Percentiles rank a stretch among this genome's conserved stretches.
Conservation (phyloP, 2,113 vertebrate genomes). For the Myotis davidii region DNA sequence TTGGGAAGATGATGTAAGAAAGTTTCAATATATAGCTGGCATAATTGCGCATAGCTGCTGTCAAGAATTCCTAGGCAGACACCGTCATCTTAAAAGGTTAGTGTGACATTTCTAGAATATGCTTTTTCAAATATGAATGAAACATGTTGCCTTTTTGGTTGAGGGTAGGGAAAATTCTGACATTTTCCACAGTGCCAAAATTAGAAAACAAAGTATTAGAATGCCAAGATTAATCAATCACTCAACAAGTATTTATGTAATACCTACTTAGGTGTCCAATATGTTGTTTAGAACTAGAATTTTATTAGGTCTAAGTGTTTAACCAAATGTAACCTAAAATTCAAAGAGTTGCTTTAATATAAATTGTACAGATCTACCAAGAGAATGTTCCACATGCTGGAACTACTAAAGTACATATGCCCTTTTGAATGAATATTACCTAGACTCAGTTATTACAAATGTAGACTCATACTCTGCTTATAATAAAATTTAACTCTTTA, state of each 20-base stretch:
- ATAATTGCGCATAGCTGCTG: slow-evolving; percentile 76
- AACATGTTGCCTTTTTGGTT: slow-evolving; percentile 77
- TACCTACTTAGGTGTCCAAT: slow-evolving; percentile 17
- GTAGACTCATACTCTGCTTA: not conserved
- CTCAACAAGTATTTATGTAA: slow-evolving; percentile 54
- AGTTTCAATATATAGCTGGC: slow-evolving; percentile 66
- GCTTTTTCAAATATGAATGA: slow-evolving; percentile 81
- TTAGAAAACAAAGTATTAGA: slow-evolving; percentile 77
- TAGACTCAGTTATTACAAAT: not conserved
- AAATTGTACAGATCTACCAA: not conserved
- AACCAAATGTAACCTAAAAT: slow-evolving; percentile 15
- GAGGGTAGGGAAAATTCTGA: slow-evolving; percentile 73
- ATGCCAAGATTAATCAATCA: slow-evolving; percentile 79
- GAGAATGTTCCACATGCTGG: not conserved
- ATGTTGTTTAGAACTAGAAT: not conserved
- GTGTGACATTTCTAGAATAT: slow-evolving; percentile 83
- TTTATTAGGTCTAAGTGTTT: slow-evolving; percentile 36
- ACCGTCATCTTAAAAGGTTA: slow-evolving; percentile 84
- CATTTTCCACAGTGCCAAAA: slow-evolving; percentile 79
- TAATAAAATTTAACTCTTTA: not conserved
- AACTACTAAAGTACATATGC: not conserved
- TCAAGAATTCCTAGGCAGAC: slow-evolving; percentile 78
- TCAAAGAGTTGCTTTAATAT: slow-evolving; percentile 25
- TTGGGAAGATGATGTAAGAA: slow-evolving; percentile 69
- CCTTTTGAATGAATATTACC: not conserved